Evolutionary conservation across 2,888 invertebrate genomes (phyloP), one percentile per base, ranked within the genome.

Genomic region (Halictus ligatus): DNA sequence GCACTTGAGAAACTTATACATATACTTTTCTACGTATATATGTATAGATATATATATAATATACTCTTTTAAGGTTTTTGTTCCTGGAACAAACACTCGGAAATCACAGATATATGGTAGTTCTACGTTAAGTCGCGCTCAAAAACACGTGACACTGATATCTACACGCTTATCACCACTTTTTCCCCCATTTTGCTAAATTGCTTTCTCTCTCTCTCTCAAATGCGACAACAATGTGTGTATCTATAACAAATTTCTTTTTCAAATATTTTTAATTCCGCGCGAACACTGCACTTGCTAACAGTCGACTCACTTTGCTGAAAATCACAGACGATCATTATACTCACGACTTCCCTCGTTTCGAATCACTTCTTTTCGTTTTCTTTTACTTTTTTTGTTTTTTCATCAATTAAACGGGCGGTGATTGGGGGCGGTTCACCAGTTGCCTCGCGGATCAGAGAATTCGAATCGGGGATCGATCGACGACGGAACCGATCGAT

Each of bases 101-200:
- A 88, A 86, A 90, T 90, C 90, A 90, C 90, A 90, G 89, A 90
- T 82, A 90, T 80, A 80, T 54, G 29, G 67, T 64, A 35, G 81
- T 78, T 75, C 81, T 81, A 75, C 35, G 60, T 77, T 64, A 78
- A 77, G 46, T 71, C 86, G 85, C 89, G 90, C 79, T 85, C 76
- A 29, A 64, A 81, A 75, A 83, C 89, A 90, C 89, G 89, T 84
- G 85, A 85, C 89, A 89, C 90, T 86, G 80, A 76, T 50, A 67
- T 67, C 67, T 67, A 67, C 67, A 69, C 77, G 67, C 64, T 48
- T 71, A 84, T 81, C 88, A 90, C 80, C 83, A 89, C 75, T 80
- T 71, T 60, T 43, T 10, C 40, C 25, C 58, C 71, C 67, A 60
- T 60, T 12, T 35, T 15, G 29, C 35, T 67, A 67, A 67, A 67